These are phyloP conservation scores for Metaphire vulgaris DNA, from an alignment of 1,140 invertebrate genomes.

Conservation along the genomic window DNA sequence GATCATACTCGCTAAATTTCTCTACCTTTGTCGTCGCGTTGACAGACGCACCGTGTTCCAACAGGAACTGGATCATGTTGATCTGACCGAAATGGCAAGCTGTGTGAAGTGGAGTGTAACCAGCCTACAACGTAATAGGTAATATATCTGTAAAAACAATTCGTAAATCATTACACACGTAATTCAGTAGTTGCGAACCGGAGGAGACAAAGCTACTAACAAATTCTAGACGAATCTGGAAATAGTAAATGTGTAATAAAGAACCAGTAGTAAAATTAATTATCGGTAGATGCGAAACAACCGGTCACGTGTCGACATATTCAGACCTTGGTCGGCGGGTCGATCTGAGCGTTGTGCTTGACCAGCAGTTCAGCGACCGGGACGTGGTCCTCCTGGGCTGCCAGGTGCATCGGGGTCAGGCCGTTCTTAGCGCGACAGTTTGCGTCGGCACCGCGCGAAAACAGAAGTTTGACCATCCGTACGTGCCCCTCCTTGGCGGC, in stretches of 20 bases:
- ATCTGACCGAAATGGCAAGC: conserved; percentile 93
- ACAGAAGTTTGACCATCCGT: conserved; percentile 1
- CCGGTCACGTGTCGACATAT: too few species aligned
- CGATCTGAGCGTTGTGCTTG: conserved; percentile 79
- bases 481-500: conserved; percentile 10
- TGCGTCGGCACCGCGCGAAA: neutral
- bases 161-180: too few species aligned
- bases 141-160: neutral
- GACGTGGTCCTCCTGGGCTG: conserved; percentile 88
- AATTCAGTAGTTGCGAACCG: neutral
- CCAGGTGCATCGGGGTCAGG: conserved; percentile 86
- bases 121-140: conserved; percentile 56
- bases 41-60: conserved; percentile 66
- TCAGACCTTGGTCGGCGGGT: conserved; percentile 65
- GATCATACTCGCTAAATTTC: too few species aligned
- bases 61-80: conserved; percentile 90
- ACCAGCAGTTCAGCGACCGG: conserved; percentile 83
- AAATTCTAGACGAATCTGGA: too few species aligned
- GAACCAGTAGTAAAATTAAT: too few species aligned
- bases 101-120: conserved; percentile 94
- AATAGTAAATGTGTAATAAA: too few species aligned
- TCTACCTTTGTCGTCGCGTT: conserved; percentile 51
- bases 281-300: too few species aligned
- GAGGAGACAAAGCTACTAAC: neutral
- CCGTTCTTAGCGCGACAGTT: conserved; percentile 54